Percentiles rank a stretch among this genome's conserved stretches.
Conservation (phyloP, 2,888 invertebrate genomes). For the Dorcus hopei region DNA sequence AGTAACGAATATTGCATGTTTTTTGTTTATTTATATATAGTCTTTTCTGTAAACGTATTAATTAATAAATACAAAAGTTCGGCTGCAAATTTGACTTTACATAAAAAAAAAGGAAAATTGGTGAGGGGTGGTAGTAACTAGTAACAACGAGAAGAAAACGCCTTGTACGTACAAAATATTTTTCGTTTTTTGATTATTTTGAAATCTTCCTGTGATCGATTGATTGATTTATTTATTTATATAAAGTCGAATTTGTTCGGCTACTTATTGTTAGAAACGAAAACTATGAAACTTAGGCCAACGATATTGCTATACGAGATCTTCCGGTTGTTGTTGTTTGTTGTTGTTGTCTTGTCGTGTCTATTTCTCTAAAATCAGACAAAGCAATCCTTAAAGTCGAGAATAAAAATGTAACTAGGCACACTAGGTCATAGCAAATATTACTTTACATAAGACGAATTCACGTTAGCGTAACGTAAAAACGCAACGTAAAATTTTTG, state of each 20-base stretch:
- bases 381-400: not conserved
- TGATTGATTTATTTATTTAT: not conserved
- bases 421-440: constrained; percentile 28
- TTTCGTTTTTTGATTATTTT: not conserved
- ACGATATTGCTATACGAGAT: constrained; percentile 13
- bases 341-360: not conserved
- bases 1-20: no score
- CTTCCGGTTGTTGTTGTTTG: not conserved
- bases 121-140: not conserved
- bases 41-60: not conserved
- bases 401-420: constrained; percentile 27
- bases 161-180: not conserved
- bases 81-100: constrained; percentile 8
- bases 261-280: not conserved
- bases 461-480: constrained; percentile 14
- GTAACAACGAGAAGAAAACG: not conserved
- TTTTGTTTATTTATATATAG: not conserved
- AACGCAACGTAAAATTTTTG: constrained; percentile 15
- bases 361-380: not conserved
- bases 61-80: not conserved
- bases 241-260: constrained; percentile 4
- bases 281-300: constrained; percentile 11
- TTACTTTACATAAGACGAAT: constrained; percentile 16
- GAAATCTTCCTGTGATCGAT: not conserved
- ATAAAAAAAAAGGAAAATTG: not conserved